phyloP scores from a whole-genome alignment of 1,140 invertebrate species.

The Drosophila punjabiensis region DNA sequence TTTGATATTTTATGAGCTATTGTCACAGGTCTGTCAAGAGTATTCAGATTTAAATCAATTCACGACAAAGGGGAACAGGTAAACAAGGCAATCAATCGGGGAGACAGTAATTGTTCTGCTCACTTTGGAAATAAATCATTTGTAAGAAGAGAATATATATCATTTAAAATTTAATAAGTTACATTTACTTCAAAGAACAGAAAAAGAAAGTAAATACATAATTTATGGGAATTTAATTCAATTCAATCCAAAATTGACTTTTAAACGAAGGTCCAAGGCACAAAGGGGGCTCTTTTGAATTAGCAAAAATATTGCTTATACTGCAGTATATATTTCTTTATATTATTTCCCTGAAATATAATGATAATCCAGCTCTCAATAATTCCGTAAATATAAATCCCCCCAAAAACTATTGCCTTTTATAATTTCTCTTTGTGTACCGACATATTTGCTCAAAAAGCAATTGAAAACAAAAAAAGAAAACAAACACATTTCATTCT shows the following conservation, averaged over 20 bases:
- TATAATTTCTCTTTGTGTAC: conserved; percentile 11
- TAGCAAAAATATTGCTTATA: background rate
- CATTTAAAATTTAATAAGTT: too few species aligned
- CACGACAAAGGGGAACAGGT: background rate
- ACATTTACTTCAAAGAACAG: too few species aligned
- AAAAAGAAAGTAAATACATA: too few species aligned
- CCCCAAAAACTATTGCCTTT: background rate
- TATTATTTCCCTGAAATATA: too few species aligned
- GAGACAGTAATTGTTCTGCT: background rate
- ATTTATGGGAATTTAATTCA: too few species aligned
- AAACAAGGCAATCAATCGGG: conserved; percentile 9
- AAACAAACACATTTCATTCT: conserved; percentile 43
- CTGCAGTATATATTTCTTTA: background rate
- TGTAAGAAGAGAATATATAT: too few species aligned
- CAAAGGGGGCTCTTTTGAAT: background rate
- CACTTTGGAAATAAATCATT: background rate
- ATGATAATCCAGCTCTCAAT: background rate
- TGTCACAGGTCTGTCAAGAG: conserved; percentile 12
- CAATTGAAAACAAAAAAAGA: conserved; percentile 17
- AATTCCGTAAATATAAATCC: too few species aligned
- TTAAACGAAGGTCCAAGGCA: too few species aligned
- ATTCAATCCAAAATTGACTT: too few species aligned
- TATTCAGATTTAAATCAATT: conserved; percentile 1
- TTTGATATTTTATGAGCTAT: conserved; percentile 11
- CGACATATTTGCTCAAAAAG: conserved; percentile 25